Evolutionary conservation across 2,888 invertebrate genomes (phyloP), one percentile per base, ranked within the genome.

Genomic region (Eulithis prunata): DNA sequence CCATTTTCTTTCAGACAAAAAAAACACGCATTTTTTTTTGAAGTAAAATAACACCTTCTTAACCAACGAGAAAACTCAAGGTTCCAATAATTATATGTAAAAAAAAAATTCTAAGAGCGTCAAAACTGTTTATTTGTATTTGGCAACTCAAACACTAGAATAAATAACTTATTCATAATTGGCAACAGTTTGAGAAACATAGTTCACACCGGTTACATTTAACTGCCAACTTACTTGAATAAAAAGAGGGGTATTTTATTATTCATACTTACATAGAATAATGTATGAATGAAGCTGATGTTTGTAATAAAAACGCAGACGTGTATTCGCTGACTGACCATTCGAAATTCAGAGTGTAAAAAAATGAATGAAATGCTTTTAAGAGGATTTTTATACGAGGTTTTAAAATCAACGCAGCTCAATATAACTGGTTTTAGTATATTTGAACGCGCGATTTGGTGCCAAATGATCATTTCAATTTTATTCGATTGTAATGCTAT

Each of bases 141-240:
- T 21, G 21, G 21, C 21, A 21, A 2, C 21, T 21, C 21, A 21
- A 21, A 21, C 13, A 47, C 14, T 14, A 14, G 14, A 47, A 47
- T 47, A 14, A 47, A 47, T 47, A n/a, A n/a, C n/a, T 46, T 47
- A 53, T 53, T 38, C 12, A 52, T 52, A 71, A 75, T 68, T 63
- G 72, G 51, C 57, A 74, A 68, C 70, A 64, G 64, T 77, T 78
- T 76, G 71, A 64, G 73, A 76, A 75, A 56, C 75, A 62, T 49
- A 63, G 74, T 36, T 21, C 53, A 21, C 36, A 54, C 64, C 71
- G 63, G 69, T 58, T 66, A 58, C 57, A 68, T 67, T 72, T 71
- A 73, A 73, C 72, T 65, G 71, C 69, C 70, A 71, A 73, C 68
- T 75, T 73, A 74, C 78, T 80, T 78, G 66, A 76, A 82, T 78